These are phyloP conservation scores for Meles meles DNA, from an alignment of 2,113 vertebrate species.

Conservation along the genomic window DNA sequence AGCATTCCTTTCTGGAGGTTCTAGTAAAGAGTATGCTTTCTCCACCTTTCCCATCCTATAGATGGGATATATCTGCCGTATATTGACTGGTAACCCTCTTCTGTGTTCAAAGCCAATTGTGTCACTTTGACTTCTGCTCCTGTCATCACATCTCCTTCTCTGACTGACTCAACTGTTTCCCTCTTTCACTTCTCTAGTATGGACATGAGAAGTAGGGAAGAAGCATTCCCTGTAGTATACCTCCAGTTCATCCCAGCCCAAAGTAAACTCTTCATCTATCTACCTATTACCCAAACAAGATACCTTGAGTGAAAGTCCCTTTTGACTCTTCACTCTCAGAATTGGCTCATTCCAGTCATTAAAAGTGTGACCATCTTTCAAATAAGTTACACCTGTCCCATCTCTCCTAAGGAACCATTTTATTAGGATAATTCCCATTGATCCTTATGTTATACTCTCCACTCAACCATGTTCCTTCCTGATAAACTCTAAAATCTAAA, in stretches of 20 bases:
- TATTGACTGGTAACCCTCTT: neutral
- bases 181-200: neutral
- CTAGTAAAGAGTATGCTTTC: neutral
- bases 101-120: neutral
- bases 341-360: neutral
- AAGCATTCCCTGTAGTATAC: rapidly evolving
- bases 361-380: neutral
- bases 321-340: neutral
- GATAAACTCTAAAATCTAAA: neutral
- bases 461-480: neutral
- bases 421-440: neutral
- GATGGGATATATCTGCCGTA: neutral
- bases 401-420: neutral
- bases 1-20: neutral
- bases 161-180: neutral
- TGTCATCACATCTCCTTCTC: neutral
- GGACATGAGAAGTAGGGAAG: neutral
- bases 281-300: neutral
- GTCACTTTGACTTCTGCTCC: neutral
- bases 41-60: neutral
- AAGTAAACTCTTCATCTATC: neutral
- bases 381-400: neutral
- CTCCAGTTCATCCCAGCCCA: neutral
- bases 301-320: neutral
- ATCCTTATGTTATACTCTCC: neutral